Base-by-base conservation (phyloP, 2,888 invertebrate genomes). In the Cryptocheilus praepositus region DNA sequence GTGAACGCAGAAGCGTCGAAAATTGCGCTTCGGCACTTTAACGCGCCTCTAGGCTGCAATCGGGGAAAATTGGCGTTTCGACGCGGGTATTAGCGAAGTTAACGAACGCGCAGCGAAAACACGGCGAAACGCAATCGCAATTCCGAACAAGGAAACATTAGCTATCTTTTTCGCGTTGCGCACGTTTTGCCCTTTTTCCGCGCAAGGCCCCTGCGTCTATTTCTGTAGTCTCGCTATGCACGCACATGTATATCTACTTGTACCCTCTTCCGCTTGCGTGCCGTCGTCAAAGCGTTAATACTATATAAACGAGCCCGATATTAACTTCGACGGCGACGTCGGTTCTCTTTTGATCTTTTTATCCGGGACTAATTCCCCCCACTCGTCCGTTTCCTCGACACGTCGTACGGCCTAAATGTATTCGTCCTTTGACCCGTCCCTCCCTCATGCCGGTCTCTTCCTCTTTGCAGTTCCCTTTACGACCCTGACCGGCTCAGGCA, bases 311-410 rank as follows among this genome's bases (percentile, higher is more conserved):
- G 57, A 67, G 49, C 53, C 36, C 55, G 65, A 74, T 71, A 74
- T 74, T 67, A 70, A 69, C 61, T 67, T 67, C 55, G 16, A 51
- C 61, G 51, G 51, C n/a, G 59, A 46, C 61, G 57, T 45, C 44
- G 55, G 28, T 13, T 45, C 69, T 70, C 64, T 66, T 74, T 72
- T 61, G 69, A 76, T 67, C 59, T 69, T 57, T 61, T 74, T 76
- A 71, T 67, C 53, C 60, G 49, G 72, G 77, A 77, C 70, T 77
- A 77, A 78, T 70, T 78, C 8, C 13, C 16, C n/a, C n/a, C n/a
- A n/a, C n/a, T n/a, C n/a, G n/a, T n/a, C n/a, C 45, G 45, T 8
- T 45, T 8, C 45, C 4, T 8, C 49, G n/a, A 16, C 66, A 56
- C 64, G 54, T 58, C 8, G 55, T 54, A 44, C 66, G 25, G 36